phyloP scores from a whole-genome alignment of 2,113 vertebrate species.

The Apeltes quadracus region DNA sequence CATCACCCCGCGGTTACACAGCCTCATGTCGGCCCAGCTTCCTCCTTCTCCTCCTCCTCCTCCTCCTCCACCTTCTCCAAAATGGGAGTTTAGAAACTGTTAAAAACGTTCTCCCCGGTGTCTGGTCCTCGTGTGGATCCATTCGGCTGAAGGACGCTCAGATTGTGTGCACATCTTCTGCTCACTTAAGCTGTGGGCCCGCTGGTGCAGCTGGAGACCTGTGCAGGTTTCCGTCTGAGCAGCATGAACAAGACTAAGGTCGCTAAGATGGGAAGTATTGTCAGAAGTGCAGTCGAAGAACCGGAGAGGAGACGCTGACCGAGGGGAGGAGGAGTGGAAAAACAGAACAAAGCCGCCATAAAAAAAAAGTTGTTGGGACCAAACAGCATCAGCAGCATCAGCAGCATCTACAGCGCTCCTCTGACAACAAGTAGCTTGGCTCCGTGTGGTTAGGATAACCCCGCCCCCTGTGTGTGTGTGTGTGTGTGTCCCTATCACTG shows the following conservation, averaged over 20 bases:
- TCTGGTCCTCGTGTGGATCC: slow-evolving; percentile 26
- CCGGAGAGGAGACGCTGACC: neutral
- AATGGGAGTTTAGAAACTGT: slow-evolving; percentile 9
- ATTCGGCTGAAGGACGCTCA: slow-evolving; percentile 3
- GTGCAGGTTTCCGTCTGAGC: neutral
- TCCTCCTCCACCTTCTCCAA: slow-evolving; percentile 14
- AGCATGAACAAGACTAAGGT: too few relatives aligned
- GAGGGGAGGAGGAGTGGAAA: neutral
- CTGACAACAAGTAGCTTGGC: neutral
- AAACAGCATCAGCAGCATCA: slow-evolving; percentile 5
- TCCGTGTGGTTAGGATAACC: slow-evolving; percentile 2
- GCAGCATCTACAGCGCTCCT: neutral
- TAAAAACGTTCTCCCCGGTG: slow-evolving; percentile 19
- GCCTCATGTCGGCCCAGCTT: slow-evolving; percentile 85
- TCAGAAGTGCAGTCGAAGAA: neutral
- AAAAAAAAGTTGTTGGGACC: neutral
- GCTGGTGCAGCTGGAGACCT: neutral
- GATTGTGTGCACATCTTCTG: slow-evolving; percentile 15
- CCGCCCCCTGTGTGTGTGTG: slow-evolving; percentile 26
- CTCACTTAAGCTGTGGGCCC: neutral
- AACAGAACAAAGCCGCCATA: neutral
- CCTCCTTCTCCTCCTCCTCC: slow-evolving; percentile 7
- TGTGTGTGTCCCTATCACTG: neutral
- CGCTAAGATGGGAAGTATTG: neutral
- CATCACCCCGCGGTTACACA: slow-evolving; percentile 91